A percentile compares a stretch with the other conserved stretches of the same genome.
Evolutionary conservation across 2,797 vertebrate genomes (phyloP).

Genomic region (Syndactyla subalaris): DNA sequence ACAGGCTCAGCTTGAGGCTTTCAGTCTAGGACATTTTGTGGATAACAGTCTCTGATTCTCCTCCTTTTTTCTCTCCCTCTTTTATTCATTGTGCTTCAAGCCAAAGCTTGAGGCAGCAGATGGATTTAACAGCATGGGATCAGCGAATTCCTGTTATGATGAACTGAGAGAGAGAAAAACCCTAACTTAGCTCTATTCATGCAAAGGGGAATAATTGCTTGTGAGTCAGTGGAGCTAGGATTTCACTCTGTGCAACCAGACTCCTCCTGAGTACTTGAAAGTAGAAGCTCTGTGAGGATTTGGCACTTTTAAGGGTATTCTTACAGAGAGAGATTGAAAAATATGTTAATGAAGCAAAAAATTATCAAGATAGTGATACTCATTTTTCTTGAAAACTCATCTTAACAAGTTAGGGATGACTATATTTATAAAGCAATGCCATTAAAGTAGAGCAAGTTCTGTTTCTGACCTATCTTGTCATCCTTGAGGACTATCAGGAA

Average conservation of each 20-base stretch:
- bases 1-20: neutral
- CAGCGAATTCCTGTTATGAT: slow-evolving; percentile 50
- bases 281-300: neutral
- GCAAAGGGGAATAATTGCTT: slow-evolving; percentile 40
- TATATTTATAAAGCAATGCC: neutral
- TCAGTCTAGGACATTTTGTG: neutral
- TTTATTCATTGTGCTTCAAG: slow-evolving; percentile 28
- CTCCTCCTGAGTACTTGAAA: slow-evolving; percentile 25
- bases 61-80: neutral
- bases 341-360: neutral
- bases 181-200: slow-evolving; percentile 42
- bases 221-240: slow-evolving; percentile 29
- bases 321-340: neutral
- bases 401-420: neutral
- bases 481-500: neutral
- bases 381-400: neutral
- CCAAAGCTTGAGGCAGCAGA: slow-evolving; percentile 44
- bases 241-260: slow-evolving; percentile 9
- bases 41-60: slow-evolving; percentile 23
- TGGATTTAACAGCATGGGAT: slow-evolving; percentile 55
- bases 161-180: slow-evolving; percentile 31
- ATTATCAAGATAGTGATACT: neutral
- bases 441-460: neutral
- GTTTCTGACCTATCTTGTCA: neutral
- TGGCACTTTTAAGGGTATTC: neutral